Percentiles rank a stretch among this genome's conserved stretches.
These are phyloP conservation scores for Chlorops oryzae DNA, from an alignment of 1,140 invertebrate species.

Conservation along the genomic window DNA sequence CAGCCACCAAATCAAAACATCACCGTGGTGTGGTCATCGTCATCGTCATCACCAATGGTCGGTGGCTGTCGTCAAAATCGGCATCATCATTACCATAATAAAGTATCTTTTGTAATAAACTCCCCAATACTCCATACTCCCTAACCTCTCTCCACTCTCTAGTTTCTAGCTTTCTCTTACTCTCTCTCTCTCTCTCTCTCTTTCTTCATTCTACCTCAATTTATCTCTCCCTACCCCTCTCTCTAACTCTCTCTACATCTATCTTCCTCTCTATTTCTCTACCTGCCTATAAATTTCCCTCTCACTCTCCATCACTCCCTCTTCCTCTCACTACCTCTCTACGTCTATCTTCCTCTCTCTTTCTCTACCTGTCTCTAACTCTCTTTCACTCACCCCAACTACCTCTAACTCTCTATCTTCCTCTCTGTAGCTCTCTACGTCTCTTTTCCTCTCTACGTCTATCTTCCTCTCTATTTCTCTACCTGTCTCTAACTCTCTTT, in stretches of 20 bases:
- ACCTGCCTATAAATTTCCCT: no score
- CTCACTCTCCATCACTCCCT: no score
- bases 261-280: no score
- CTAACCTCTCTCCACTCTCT: neutral
- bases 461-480: no score
- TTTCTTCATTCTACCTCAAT: neutral
- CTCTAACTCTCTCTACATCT: neutral
- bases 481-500: no score
- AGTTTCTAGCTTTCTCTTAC: constrained; percentile 27
- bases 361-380: no score
- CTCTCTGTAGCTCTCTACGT: neutral
- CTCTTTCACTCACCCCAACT: neutral
- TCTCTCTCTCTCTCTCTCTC: constrained; percentile 6
- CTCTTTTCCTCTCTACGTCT: no score
- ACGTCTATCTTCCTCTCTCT: neutral
- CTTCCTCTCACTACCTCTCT: neutral
- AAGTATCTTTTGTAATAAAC: neutral
- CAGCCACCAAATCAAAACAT: no score
- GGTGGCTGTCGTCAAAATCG: constrained; percentile 6
- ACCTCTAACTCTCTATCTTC: neutral
- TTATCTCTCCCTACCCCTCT: neutral
- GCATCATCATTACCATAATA: neutral
- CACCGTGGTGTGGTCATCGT: constrained; percentile 19
- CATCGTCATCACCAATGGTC: constrained; percentile 11
- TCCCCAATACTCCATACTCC: neutral